Evolutionary conservation across 2,113 vertebrate genomes (phyloP), one percentile per base, ranked within the genome.

Genomic region (Asarcornis scutulata): DNA sequence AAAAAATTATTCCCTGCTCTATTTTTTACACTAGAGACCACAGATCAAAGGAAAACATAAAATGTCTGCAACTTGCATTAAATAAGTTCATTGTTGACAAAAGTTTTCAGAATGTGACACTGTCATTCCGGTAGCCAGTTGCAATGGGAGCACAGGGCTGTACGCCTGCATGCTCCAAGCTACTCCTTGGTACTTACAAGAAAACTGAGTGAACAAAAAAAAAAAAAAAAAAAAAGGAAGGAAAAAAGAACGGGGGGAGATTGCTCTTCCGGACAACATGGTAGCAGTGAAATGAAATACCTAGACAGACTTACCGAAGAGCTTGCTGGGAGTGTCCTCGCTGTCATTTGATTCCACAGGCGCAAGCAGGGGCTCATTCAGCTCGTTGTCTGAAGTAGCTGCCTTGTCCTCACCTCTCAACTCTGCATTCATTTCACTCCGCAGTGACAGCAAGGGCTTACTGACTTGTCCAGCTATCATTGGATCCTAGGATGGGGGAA

Each of bases 381-480:
- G 98, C 98, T 99, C 99, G 97, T 99, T 98, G 98, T 99, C 99
- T 98, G 99, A 98, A 98, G 98, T 99, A 98, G 98, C 98, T 98
- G 98, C 98, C 98, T 98, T 98, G 98, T 99, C 98, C 97, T 99
- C 99, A 97, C 98, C 99, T 98, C 98, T 98, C 98, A 99, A 99
- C 98, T 99, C 99, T 96, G 98, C 98, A 98, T 99, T 99, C 99
- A 99, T 99, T 98, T 99, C 99, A 99, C 98, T 98, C 98, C 97
- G 99, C 98, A 98, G 98, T 98, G 99, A 99, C 98, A 99, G 99
- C 99, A 98, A 98, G 98, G 99, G 99, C 98, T 99, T 99, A 98
- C 99, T 98, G 98, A 99, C 98, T 99, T 99, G 99, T 99, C 99
- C 99, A 98, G 99, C 99, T 98, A 99, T 99, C 99, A 99, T 99